Evolutionary conservation across 2,888 invertebrate genomes (phyloP).

Genomic region (Steinernema carpocapsae): DNA sequence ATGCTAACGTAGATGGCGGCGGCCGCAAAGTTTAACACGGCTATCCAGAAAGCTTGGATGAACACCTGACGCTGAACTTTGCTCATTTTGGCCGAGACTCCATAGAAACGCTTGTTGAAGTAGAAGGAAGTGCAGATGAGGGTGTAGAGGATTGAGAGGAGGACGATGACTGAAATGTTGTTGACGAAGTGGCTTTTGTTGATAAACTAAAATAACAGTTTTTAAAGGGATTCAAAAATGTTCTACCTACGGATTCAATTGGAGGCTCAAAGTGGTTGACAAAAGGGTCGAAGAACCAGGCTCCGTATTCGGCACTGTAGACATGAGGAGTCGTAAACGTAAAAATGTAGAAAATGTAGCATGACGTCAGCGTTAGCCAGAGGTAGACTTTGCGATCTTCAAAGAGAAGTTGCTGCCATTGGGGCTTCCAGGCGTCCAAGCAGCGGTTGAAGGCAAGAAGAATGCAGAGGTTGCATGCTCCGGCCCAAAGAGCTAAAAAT

Average conservation of each 20-base stretch:
- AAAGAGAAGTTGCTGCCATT: neutral
- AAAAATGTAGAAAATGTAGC: conserved; percentile 10
- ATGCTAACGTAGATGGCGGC: conserved; percentile 11
- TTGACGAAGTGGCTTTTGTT: conserved; percentile 7
- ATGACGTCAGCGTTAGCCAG: neutral
- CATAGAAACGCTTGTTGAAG: neutral
- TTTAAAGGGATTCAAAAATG: neutral
- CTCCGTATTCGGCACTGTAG: neutral
- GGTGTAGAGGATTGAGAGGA: neutral
- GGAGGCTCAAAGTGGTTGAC: conserved; percentile 5
- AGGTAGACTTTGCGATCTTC: neutral
- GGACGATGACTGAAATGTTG: neutral
- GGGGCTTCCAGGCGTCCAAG: conserved; percentile 13
- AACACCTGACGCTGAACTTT: neutral
- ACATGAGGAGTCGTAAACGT: neutral
- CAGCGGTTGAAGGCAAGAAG: neutral
- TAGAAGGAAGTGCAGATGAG: conserved; percentile 6
- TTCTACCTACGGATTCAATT: neutral
- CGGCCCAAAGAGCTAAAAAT: neutral
- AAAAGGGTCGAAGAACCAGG: conserved; percentile 5
- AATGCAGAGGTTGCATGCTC: conserved; percentile 7
- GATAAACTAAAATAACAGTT: neutral
- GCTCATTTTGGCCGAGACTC: neutral
- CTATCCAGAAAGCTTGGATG: neutral
- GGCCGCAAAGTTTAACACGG: neutral